Percentiles rank a stretch among this genome's conserved stretches.
Conservation (phyloP, 2,113 vertebrate species). For the Microcebus murinus region DNA sequence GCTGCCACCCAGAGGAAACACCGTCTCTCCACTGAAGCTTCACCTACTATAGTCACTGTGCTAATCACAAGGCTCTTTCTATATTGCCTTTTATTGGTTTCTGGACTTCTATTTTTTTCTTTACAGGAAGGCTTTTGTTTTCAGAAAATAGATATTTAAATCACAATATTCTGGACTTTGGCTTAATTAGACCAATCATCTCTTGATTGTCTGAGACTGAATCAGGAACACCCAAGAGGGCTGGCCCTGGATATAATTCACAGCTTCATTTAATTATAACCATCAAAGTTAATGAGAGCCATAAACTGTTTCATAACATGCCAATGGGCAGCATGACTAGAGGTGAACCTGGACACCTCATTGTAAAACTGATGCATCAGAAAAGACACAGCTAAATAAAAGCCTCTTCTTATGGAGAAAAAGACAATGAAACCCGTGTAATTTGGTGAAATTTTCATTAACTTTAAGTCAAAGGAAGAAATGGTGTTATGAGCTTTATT, state of each 20-base stretch:
- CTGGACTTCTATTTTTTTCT: not conserved
- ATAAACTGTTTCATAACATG: not conserved
- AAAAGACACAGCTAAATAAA: not conserved
- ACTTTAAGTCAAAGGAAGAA: not conserved
- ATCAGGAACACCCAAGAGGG: not conserved
- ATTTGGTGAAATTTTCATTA: not conserved
- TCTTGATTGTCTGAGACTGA: not conserved
- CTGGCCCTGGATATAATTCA: not conserved
- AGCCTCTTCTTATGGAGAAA: not conserved
- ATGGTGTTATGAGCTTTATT: not conserved
- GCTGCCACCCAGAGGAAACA: not conserved
- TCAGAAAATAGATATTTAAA: not conserved
- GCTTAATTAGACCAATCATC: not conserved
- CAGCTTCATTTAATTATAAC: conserved; percentile 22
- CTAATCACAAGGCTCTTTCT: not conserved
- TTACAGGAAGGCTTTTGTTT: not conserved
- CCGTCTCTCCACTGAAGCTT: not conserved
- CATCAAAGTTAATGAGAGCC: conserved; percentile 35
- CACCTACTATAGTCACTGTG: not conserved
- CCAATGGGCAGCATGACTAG: not conserved
- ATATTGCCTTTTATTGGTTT: not conserved
- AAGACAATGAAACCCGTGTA: not conserved
- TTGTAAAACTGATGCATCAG: not conserved
- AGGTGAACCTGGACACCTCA: not conserved
- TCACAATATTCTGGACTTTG: not conserved